A percentile compares a stretch with the other conserved stretches of the same genome.
Evolutionary conservation across 2,113 vertebrate genomes (phyloP).

Genomic region (Eulemur macaco): DNA sequence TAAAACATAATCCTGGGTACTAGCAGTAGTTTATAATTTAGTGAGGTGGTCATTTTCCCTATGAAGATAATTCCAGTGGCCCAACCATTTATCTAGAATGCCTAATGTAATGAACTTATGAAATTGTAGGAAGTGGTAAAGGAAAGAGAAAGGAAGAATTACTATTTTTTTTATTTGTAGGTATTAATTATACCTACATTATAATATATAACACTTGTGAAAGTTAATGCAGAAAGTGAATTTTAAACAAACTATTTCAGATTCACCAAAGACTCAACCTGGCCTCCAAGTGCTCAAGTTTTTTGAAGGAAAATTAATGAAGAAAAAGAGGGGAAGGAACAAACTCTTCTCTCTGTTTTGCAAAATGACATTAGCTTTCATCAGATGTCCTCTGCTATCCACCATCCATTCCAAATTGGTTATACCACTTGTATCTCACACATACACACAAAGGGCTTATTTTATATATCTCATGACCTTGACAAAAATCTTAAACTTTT

Average conservation of each 20-base stretch:
- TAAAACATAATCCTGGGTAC: slow-evolving; percentile 1
- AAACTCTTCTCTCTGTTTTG: not conserved
- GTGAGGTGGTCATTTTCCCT: not conserved
- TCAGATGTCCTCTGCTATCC: not conserved
- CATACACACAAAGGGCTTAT: not conserved
- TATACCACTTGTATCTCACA: not conserved
- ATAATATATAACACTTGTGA: not conserved
- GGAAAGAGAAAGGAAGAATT: not conserved
- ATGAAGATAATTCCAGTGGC: not conserved
- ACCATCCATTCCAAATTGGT: not conserved
- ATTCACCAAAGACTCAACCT: not conserved
- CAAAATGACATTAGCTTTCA: not conserved
- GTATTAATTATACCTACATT: not conserved
- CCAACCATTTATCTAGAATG: not conserved
- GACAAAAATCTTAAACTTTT: not conserved
- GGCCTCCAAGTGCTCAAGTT: not conserved
- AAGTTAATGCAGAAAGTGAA: not conserved
- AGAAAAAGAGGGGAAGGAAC: not conserved
- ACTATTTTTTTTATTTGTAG: not conserved
- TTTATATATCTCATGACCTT: not conserved
- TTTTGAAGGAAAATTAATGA: not conserved
- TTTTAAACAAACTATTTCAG: not conserved
- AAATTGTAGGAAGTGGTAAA: not conserved
- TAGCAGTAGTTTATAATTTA: slow-evolving; percentile 4
- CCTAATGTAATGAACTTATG: not conserved